Base-by-base conservation (phyloP, 2,888 invertebrate species). In the Drosophila melanosoma region DNA sequence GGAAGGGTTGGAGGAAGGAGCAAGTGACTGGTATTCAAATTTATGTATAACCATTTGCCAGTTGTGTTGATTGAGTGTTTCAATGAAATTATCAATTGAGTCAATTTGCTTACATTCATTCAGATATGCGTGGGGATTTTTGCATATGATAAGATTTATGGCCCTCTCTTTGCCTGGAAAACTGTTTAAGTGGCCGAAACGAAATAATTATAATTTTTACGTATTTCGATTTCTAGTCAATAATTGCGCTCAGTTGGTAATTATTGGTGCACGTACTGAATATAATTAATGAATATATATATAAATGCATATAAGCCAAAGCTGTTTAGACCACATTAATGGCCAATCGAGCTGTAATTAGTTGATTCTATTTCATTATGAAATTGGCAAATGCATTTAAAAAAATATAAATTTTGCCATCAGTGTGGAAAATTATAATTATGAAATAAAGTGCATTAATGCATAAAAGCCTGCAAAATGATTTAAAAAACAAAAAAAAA, bases 51-150 rank as follows among this genome's bases (percentile, higher is more conserved):
- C 76, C 83, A 80, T 86, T 87, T 84, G 87, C 77, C 76, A 73
- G 83, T 74, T 83, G 86, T 79, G 86, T 79, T 83, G 87, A 87
- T 86, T 82, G 89, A 87, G 78, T 84, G 89, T 81, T 82, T 84
- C 87, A 81, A 82, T 87, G 73, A 82, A 89, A 87, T 87, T 84
- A 87, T 87, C 84, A 88, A 88, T 84, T 87, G 84, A 58, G 66
- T 54, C 81, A 79, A 86, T 88, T 88, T 79, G 74, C 73, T 76
- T 63, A 69, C 40, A n/a, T n/a, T 69, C 69, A 68, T 52, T 17
- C 65, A 49, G 66, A 79, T 72, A 69, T 72, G 62, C 56, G 36
- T 64, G 52, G 40, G 32, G n/a, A n/a, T 26, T 23, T 64, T 75
- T 52, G 52, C 74, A 49, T 61, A 15, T n/a, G 51, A 29, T 42